These are phyloP conservation scores for Spodoptera litura DNA, from an alignment of 1,140 invertebrate genomes.

Conservation along the genomic window DNA sequence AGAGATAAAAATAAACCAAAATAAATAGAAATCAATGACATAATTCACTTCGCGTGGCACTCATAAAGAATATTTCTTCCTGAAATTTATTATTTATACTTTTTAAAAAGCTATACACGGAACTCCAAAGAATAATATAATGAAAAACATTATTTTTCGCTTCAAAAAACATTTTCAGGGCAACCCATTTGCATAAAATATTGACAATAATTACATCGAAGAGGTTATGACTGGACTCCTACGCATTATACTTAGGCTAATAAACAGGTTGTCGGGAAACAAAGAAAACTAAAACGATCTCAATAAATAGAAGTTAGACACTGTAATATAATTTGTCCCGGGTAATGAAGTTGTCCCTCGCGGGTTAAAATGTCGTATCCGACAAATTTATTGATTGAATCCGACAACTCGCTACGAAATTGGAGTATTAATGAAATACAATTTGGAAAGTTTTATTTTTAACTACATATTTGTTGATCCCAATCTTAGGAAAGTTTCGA, in stretches of 20 bases:
- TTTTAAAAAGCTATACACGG: not conserved
- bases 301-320: conserved; percentile 41
- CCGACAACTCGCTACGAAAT: conserved; percentile 6
- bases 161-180: not conserved
- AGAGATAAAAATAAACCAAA: too few species aligned
- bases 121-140: not conserved
- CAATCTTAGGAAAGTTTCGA: not conserved
- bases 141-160: not conserved
- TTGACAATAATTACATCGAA: conserved; percentile 2
- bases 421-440: conserved; percentile 20
- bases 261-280: conserved; percentile 11
- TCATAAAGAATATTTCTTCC: too few species aligned
- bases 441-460: not conserved
- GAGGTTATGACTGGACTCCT: not conserved
- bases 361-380: conserved; percentile 31
- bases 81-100: not conserved
- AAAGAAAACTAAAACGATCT: conserved; percentile 43
- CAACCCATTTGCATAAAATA: conserved; percentile 10
- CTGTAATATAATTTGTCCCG: conserved; percentile 38
- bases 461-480: not conserved
- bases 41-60: too few species aligned
- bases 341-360: conserved; percentile 39
- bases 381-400: conserved; percentile 36
- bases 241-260: conserved; percentile 7
- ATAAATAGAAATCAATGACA: too few species aligned